Evolutionary conservation across 2,113 vertebrate species (phyloP).

Genomic region (Gadus chalcogrammus): DNA sequence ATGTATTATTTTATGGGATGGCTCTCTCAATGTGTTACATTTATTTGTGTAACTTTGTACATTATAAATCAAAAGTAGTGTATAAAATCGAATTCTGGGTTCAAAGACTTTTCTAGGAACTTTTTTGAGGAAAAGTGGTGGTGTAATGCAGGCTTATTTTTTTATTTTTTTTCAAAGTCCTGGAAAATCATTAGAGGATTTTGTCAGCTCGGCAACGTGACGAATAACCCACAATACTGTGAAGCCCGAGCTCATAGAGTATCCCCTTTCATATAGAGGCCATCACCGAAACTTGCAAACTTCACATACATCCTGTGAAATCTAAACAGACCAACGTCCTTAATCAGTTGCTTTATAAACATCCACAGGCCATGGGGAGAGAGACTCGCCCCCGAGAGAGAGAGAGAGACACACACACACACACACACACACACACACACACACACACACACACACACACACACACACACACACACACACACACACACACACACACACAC

Average conservation of each 20-base stretch:
- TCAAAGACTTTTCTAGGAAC: constrained; percentile 11
- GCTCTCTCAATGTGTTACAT: no score
- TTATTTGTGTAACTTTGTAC: no score
- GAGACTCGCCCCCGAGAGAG: background rate
- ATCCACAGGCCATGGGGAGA: constrained; percentile 30
- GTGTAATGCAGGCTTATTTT: constrained; percentile 7
- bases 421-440: background rate
- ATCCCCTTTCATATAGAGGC: constrained; percentile 59
- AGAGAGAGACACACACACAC: background rate
- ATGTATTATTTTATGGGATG: no score
- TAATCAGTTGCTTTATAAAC: constrained; percentile 65
- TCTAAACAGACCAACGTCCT: constrained; percentile 61
- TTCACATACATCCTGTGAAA: constrained; percentile 62
- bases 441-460: no score
- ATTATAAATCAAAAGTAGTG: no score
- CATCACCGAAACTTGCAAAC: constrained; percentile 60
- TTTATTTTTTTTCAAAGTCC: constrained; percentile 14
- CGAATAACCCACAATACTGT: constrained; percentile 39
- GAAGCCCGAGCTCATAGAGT: constrained; percentile 28
- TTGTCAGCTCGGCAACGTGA: constrained; percentile 42
- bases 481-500: background rate
- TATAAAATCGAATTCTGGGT: background rate
- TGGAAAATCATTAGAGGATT: constrained; percentile 61
- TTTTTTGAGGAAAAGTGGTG: background rate
- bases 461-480: background rate